Evolutionary conservation across 2,888 invertebrate species (phyloP).

Genomic region (Polyploca ridens): DNA sequence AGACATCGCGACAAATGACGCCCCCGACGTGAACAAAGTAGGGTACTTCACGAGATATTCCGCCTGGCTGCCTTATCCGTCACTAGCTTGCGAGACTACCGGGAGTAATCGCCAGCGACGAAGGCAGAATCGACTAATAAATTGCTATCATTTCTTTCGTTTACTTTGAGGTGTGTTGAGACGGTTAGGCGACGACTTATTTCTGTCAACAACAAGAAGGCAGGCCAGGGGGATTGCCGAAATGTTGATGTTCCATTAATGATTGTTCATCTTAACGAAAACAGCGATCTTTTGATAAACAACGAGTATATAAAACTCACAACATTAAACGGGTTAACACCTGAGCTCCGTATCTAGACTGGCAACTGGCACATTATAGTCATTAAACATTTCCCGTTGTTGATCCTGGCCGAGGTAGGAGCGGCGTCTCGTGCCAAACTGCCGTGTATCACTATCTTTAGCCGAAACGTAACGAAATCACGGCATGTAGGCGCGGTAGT

Average conservation of each 20-base stretch:
- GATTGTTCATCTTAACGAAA: too few relatives aligned
- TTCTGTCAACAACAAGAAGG: too few relatives aligned
- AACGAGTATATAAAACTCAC: too few relatives aligned
- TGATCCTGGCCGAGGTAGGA: constrained; percentile 35
- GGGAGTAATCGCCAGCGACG: neutral
- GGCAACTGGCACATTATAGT: neutral
- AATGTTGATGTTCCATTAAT: too few relatives aligned
- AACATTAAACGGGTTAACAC: neutral
- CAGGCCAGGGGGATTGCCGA: too few relatives aligned
- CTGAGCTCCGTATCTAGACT: neutral
- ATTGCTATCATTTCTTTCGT: too few relatives aligned
- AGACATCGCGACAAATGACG: neutral
- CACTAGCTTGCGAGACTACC: neutral
- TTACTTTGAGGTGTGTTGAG: too few relatives aligned
- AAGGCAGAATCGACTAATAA: neutral
- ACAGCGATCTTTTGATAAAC: too few relatives aligned
- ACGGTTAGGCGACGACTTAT: too few relatives aligned
- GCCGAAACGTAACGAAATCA: constrained; percentile 26
- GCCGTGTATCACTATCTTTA: constrained; percentile 50
- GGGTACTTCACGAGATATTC: neutral
- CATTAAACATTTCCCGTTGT: constrained; percentile 19
- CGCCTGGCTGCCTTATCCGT: neutral
- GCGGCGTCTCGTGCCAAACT: constrained; percentile 35
- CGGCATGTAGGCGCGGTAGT: constrained; percentile 24
- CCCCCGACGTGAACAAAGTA: neutral